Base-by-base conservation (phyloP, 2,113 vertebrate genomes). In the Danio rerio region DNA sequence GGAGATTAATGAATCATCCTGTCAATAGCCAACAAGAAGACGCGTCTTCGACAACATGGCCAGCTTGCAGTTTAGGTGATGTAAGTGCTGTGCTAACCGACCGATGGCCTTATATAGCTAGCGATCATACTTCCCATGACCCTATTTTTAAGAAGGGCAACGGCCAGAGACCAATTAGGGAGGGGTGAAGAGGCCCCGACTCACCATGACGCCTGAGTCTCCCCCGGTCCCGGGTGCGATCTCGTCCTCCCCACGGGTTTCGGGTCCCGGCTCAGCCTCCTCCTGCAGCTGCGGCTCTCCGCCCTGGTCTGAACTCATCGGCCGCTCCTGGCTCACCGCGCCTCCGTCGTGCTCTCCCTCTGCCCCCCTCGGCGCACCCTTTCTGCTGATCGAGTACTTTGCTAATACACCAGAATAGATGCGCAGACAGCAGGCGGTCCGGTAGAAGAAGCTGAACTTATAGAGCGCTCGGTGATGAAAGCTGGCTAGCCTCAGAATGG, bases 291-390 rank as follows among this genome's bases (percentile, higher is more conserved):
- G 93, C 93, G 92, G 93, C 91, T 92, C 93, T 92, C 88, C 92
- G 92, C 89, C 93, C 94, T 92, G 94, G 76, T 94, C 94, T 92
- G 94, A 95, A 95, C 93, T 95, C 94, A 95, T 95, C 93, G 92
- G 93, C 94, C 91, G 94, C 91, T 91, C 92, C 93, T 93, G 90
- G 92, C 91, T 93, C 92, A 90, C 94, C 89, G 89, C 90, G 87
- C 89, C 92, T 87, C 92, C 92, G 89, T 92, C 92, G 85, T 89
- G 83, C 93, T 93, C 92, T 93, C 92, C 90, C 84, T 31, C 31
- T 88, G 81, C 87, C 89, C 90, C 91, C 74, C 90, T 85, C 90
- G 89, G 88, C 90, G 89, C 89, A 76, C 88, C 84, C 85, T 86
- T 74, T 84, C 76, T 84, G 66, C 71, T 63, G 77, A 66, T 79